Base-by-base conservation (phyloP, 2,888 invertebrate genomes). In the Morpho achilles region DNA sequence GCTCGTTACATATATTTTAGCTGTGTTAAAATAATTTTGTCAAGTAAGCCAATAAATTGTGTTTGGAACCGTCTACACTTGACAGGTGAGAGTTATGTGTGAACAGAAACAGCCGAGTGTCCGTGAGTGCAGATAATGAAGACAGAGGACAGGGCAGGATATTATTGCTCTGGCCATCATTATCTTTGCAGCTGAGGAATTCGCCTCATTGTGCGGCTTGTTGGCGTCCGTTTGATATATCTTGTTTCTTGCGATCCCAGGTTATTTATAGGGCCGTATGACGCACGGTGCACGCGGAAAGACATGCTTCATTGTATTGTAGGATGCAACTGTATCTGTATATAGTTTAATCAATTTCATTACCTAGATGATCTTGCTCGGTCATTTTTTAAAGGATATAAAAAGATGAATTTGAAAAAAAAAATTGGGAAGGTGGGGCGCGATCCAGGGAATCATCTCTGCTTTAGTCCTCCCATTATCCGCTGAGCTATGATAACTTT, bases 241-340 rank as follows among this genome's bases (percentile, higher is more conserved):
- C 67, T 68, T 64, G 63, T 60, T 65, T 59, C 54, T 60, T 53
- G 64, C 61, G 67, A 56, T 67, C 67, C 64, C 63, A 59, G 61
- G 68, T 63, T 77, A 77, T 77, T 75, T 76, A 73, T 76, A 74
- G 71, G 59, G 58, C 50, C 48, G 42, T 65, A 69, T 75, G 74
- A 76, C 76, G 76, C 73, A 74, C 68, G 69, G 66, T 68, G 72
- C 70, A 70, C 65, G 67, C 66, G 44, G 63, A 58, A 62, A 60
- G 60, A 56, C 51, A 57, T 50, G 40, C 50, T 49, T 58, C 56
- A 54, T 48, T 46, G 46, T 53, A 55, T 51, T 60, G 58, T 56
- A 62, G 48, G 57, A 62, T 61, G 65, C 64, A 61, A 57, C 50
- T 62, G 58, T 59, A 47, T 49, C 56, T 45, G 42, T 32, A 32